A percentile compares a stretch with the other conserved stretches of the same genome.
Conservation (phyloP, 2,797 vertebrate species). For the Helicolenus hilgendorfi region DNA sequence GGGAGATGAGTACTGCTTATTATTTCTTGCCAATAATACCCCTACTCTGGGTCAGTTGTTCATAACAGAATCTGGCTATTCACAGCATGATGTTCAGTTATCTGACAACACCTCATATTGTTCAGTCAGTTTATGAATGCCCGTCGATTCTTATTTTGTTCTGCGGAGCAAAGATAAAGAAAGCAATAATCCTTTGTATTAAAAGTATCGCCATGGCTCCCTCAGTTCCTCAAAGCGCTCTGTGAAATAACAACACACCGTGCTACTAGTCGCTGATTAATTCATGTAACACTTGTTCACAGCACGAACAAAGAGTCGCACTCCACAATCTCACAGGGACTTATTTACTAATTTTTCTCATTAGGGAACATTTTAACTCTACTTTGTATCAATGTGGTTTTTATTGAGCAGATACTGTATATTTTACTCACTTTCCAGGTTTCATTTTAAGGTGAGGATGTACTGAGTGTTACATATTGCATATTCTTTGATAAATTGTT, state of each 20-base stretch:
- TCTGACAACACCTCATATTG: constrained; percentile 70
- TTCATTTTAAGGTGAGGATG: background rate
- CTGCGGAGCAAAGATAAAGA: constrained; percentile 73
- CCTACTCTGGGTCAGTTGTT: constrained; percentile 49
- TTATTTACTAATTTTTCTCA: constrained; percentile 49
- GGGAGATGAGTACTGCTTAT: constrained; percentile 32
- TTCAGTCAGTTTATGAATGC: constrained; percentile 64
- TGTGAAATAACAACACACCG: constrained; percentile 60
- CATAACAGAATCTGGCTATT: constrained; percentile 57
- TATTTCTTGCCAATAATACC: constrained; percentile 29
- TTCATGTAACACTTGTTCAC: constrained; percentile 66
- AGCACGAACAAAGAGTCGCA: constrained; percentile 59
- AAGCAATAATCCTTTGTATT: constrained; percentile 79
- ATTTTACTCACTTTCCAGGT: background rate
- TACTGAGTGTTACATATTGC: background rate
- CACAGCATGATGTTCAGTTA: constrained; percentile 50
- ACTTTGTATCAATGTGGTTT: background rate
- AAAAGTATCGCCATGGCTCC: constrained; percentile 68
- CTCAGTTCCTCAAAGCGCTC: constrained; percentile 63
- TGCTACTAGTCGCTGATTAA: constrained; percentile 63
- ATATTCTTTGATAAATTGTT: background rate
- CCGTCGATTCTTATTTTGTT: constrained; percentile 76
- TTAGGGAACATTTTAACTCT: constrained; percentile 47
- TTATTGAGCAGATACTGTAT: background rate
- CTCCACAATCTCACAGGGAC: constrained; percentile 22